Conservation (phyloP, 2,113 vertebrate species). For the Ageneiosus marmoratus region DNA sequence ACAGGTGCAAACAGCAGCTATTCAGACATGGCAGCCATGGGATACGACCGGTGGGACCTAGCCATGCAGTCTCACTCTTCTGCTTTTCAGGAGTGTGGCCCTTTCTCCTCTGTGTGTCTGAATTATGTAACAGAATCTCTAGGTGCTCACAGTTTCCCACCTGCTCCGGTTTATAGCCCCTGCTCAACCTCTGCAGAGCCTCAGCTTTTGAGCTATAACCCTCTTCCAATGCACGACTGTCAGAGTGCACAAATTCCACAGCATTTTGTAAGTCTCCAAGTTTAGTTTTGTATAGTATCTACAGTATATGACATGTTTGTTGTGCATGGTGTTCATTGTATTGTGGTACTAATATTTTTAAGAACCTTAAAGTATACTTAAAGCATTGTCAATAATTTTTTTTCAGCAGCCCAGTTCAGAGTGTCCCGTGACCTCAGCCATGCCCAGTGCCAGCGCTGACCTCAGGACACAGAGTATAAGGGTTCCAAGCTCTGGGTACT, state of each 20-base stretch:
- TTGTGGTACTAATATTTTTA: too few species aligned
- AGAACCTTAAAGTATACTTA: too few species aligned
- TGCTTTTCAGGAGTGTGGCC: constrained; percentile 41
- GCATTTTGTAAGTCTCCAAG: constrained; percentile 58
- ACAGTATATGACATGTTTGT: too few species aligned
- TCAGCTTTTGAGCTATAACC: constrained; percentile 52
- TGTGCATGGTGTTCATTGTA: too few species aligned
- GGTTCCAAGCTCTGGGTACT: constrained; percentile 13
- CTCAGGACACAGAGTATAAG: constrained; percentile 30
- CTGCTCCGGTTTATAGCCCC: background rate
- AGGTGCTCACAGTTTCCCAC: constrained; percentile 40
- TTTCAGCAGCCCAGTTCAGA: constrained; percentile 44
- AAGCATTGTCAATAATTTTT: too few species aligned
- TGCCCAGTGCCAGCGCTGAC: constrained; percentile 1
- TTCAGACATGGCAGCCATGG: constrained; percentile 69
- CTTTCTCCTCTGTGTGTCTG: constrained; percentile 27
- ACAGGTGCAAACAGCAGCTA: constrained; percentile 66
- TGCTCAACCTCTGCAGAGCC: constrained; percentile 48
- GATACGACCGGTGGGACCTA: constrained; percentile 61
- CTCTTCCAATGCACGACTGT: constrained; percentile 52
- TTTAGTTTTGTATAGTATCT: too few species aligned
- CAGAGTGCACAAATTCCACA: constrained; percentile 41
- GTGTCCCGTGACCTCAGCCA: constrained; percentile 49
- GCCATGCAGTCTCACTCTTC: constrained; percentile 30
- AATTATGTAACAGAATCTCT: constrained; percentile 52